A percentile compares a stretch with the other conserved stretches of the same genome.
Evolutionary conservation across 2,113 vertebrate genomes (phyloP).

Genomic region (Entosphenus tridentatus): DNA sequence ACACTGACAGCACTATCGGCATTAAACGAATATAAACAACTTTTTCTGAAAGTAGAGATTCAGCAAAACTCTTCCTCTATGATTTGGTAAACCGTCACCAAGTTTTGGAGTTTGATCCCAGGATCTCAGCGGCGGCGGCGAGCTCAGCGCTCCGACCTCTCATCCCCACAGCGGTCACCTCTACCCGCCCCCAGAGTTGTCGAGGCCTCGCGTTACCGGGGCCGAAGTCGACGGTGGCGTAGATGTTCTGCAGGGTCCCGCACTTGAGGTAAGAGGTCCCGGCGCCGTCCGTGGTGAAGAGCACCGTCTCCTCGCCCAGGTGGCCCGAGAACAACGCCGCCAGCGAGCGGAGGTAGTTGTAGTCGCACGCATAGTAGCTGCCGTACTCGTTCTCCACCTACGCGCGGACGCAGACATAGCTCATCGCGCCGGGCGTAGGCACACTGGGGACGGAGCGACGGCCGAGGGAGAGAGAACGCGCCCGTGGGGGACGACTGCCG

Average conservation of each 20-base stretch:
- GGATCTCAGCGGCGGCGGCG: no score
- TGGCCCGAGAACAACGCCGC: conserved; percentile 32
- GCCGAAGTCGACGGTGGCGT: conserved; percentile 70
- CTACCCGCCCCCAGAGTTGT: no score
- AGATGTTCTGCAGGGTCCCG: conserved; percentile 51
- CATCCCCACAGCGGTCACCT: no score
- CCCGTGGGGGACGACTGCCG: neutral
- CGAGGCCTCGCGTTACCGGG: conserved; percentile 29
- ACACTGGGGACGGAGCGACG: neutral
- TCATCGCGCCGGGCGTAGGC: neutral
- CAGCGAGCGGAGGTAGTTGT: conserved; percentile 48
- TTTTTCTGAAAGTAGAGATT: no score
- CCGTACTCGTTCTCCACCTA: conserved; percentile 94
- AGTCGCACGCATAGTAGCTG: conserved; percentile 60
- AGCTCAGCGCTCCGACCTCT: no score
- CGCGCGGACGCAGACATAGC: no score
- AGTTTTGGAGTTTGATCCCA: no score
- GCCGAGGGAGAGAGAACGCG: neutral
- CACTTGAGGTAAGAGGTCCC: conserved; percentile 36
- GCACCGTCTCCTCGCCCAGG: conserved; percentile 42
- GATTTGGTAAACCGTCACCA: no score
- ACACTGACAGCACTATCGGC: no score
- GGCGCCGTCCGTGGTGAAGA: conserved; percentile 68
- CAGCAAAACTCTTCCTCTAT: no score
- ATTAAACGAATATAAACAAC: no score